These are phyloP conservation scores for Phthorimaea operculella DNA, from an alignment of 1,140 invertebrate species.

Conservation along the genomic window DNA sequence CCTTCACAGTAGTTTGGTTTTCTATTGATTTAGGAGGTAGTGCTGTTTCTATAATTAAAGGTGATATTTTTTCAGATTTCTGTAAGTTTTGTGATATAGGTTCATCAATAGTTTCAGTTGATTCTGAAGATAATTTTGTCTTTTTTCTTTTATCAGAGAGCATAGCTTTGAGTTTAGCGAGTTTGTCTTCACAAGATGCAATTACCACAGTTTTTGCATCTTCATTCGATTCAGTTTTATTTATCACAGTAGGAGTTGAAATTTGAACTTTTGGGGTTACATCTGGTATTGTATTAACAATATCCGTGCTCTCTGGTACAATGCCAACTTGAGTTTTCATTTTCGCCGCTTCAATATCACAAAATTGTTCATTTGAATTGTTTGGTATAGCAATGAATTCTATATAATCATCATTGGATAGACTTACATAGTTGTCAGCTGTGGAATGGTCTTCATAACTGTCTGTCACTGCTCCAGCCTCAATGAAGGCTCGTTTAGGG, in stretches of 20 bases:
- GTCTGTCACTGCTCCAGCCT: slow-evolving; percentile 33
- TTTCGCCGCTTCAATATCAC: slow-evolving; percentile 26
- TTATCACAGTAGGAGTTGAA: neutral
- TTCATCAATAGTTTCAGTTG: neutral
- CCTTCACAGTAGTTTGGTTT: too few species aligned
- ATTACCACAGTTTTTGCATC: slow-evolving; percentile 28
- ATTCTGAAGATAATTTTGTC: neutral
- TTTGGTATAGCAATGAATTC: slow-evolving; percentile 33
- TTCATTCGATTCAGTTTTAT: slow-evolving; percentile 1
- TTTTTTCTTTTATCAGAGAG: slow-evolving; percentile 27
- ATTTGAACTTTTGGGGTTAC: neutral
- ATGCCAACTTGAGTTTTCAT: slow-evolving; percentile 29
- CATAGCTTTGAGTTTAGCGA: slow-evolving; percentile 40
- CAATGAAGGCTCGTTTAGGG: slow-evolving; percentile 31
- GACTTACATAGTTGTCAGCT: slow-evolving; percentile 33
- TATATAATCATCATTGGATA: slow-evolving; percentile 27
- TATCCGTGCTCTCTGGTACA: slow-evolving; percentile 11
- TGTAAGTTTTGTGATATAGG: slow-evolving; percentile 1
- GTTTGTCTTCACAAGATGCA: slow-evolving; percentile 49
- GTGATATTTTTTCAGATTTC: slow-evolving; percentile 9
- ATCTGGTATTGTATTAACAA: neutral
- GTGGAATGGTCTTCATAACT: slow-evolving; percentile 46
- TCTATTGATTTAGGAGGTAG: too few species aligned
- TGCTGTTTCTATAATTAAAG: neutral
- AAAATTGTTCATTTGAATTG: slow-evolving; percentile 25